phyloP scores from a whole-genome alignment of 2,797 vertebrate species.

The Glyptemys insculpta region DNA sequence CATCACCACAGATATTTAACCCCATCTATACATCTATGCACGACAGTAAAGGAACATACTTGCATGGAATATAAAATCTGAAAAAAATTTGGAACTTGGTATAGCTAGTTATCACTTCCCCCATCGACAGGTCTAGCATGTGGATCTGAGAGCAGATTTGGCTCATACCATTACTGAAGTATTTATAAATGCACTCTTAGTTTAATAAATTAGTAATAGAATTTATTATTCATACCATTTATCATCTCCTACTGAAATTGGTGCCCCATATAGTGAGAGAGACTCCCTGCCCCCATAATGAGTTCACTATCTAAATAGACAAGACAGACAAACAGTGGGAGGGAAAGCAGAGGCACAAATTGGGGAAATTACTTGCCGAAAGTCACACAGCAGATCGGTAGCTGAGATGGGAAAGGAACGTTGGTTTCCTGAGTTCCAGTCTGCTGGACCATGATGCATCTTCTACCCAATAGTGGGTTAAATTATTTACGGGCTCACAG shows the following conservation, averaged over 20 bases:
- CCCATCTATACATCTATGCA: neutral
- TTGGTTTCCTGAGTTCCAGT: neutral
- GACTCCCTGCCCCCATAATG: neutral
- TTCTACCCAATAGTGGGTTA: neutral
- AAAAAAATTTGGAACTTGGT: neutral
- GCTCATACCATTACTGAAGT: neutral
- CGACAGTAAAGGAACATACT: neutral
- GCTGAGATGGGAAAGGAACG: rapidly evolving
- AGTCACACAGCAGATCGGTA: neutral
- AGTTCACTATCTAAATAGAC: neutral
- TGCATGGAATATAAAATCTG: neutral
- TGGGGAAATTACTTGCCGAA: neutral
- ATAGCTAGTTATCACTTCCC: neutral
- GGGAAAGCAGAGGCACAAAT: neutral
- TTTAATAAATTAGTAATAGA: neutral
- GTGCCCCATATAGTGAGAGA: neutral
- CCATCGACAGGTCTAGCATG: neutral
- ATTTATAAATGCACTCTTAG: neutral
- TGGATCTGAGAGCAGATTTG: neutral
- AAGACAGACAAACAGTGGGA: neutral
- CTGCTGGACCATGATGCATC: neutral
- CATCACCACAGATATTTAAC: neutral
- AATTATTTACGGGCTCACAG: neutral
- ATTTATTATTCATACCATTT: neutral
- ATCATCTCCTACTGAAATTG: neutral